Evolutionary conservation across 2,113 vertebrate genomes (phyloP).

Genomic region (Myotis brandtii): DNA sequence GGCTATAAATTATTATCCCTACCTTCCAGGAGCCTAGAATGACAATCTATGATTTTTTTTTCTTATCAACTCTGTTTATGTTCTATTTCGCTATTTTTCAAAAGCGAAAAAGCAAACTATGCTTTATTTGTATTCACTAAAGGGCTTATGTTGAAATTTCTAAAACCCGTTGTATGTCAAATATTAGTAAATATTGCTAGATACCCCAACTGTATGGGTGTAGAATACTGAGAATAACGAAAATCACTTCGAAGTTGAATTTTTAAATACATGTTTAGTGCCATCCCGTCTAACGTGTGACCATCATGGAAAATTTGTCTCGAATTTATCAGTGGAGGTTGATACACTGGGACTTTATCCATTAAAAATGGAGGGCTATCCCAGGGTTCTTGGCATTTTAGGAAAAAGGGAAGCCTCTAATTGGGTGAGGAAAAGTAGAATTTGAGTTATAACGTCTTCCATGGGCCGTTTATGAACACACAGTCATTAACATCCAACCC

Average conservation of each 20-base stretch:
- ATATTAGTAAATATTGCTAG: background rate
- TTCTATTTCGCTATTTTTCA: background rate
- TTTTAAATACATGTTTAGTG: background rate
- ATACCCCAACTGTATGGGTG: background rate
- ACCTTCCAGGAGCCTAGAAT: background rate
- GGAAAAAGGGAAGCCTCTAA: conserved; percentile 59
- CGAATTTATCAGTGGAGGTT: background rate
- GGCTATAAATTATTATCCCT: background rate
- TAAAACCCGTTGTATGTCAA: background rate
- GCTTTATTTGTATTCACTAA: background rate
- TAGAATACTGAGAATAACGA: background rate
- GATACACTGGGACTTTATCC: conserved; percentile 25
- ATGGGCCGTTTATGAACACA: conserved; percentile 65
- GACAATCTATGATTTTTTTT: background rate
- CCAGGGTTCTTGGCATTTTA: conserved; percentile 35
- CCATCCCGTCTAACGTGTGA: background rate
- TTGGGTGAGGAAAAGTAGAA: conserved; percentile 74
- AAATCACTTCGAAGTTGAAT: background rate
- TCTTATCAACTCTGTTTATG: background rate
- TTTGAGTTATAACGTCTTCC: conserved; percentile 75
- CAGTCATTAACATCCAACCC: conserved; percentile 67
- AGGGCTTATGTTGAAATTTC: conserved; percentile 20
- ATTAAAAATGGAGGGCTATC: conserved; percentile 27
- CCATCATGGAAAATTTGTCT: background rate
- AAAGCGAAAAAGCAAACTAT: background rate